Percentiles rank a stretch among this genome's conserved stretches.
Evolutionary conservation across 2,797 vertebrate genomes (phyloP).

Genomic region (Phoxinus dragarum): DNA sequence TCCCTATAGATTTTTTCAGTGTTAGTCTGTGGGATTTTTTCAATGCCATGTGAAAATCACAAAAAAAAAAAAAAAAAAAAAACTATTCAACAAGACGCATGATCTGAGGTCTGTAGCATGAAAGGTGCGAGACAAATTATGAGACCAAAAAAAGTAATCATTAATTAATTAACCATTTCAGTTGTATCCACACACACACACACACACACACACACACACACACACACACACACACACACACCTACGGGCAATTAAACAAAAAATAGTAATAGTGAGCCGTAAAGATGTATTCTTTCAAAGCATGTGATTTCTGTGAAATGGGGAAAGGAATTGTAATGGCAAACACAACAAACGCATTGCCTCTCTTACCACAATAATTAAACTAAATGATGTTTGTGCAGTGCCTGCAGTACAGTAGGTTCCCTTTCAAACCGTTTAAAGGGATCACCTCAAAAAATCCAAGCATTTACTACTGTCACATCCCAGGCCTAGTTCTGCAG

Average conservation of each 20-base stretch:
- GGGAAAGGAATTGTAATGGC: not conserved
- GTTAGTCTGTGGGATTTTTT: not conserved
- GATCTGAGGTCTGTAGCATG: not conserved
- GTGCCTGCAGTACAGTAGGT: not conserved
- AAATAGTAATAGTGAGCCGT: not conserved
- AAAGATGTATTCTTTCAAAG: no score
- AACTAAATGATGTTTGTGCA: not conserved
- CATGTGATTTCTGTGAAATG: not conserved
- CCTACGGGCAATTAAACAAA: no score
- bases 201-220: no score
- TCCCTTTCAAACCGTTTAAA: not conserved
- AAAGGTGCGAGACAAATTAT: not conserved
- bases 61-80: not conserved
- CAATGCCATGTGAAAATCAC: not conserved
- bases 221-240: no score
- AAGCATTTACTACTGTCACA: not conserved
- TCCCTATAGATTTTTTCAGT: not conserved
- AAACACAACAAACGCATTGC: not conserved
- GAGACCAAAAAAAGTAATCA: not conserved
- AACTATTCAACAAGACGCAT: not conserved
- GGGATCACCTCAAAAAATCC: slow-evolving; percentile 9
- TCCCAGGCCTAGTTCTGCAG: not conserved
- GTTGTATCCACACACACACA: not conserved
- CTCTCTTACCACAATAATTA: not conserved
- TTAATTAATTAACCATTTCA: not conserved